Evolutionary conservation across 2,888 invertebrate species (phyloP).

Genomic region (Furcula furcula): DNA sequence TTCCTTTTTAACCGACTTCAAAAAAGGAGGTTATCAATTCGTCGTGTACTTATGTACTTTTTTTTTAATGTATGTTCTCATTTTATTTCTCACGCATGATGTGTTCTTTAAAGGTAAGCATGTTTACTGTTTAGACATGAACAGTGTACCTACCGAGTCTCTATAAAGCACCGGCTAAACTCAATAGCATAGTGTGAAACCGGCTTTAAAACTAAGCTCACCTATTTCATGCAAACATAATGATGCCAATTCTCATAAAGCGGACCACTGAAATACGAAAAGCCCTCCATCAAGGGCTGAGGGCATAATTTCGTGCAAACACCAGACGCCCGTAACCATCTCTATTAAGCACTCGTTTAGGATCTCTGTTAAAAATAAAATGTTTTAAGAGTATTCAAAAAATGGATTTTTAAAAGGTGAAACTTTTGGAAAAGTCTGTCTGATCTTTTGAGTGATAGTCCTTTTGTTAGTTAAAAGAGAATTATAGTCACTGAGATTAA

Average conservation of each 20-base stretch:
- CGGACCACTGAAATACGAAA: conserved; percentile 38
- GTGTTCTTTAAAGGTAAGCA: too few species aligned
- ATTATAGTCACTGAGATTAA: conserved; percentile 3
- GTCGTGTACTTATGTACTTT: too few species aligned
- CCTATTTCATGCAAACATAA: conserved; percentile 26
- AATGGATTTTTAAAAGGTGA: conserved; percentile 10
- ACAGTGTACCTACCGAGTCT: too few species aligned
- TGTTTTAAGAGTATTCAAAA: conserved; percentile 14
- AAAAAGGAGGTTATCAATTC: too few species aligned
- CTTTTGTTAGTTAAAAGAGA: conserved; percentile 9
- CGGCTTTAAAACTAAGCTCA: conserved; percentile 1
- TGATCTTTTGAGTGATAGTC: conserved; percentile 8
- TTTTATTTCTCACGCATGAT: too few species aligned
- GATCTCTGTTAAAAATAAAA: conserved; percentile 24
- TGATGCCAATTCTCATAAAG: conserved; percentile 51
- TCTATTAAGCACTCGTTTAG: conserved; percentile 42
- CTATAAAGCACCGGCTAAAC: too few species aligned
- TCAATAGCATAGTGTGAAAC: neutral
- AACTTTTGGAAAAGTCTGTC: conserved; percentile 8
- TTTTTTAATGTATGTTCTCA: too few species aligned
- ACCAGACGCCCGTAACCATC: conserved; percentile 26
- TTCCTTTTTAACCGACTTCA: too few species aligned
- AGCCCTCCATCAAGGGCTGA: conserved; percentile 42
- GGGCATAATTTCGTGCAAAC: conserved; percentile 45
- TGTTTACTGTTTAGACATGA: too few species aligned